Percentiles rank a stretch among this genome's conserved stretches.
phyloP scores from a whole-genome alignment of 2,888 invertebrate species.

The Altica lythri region DNA sequence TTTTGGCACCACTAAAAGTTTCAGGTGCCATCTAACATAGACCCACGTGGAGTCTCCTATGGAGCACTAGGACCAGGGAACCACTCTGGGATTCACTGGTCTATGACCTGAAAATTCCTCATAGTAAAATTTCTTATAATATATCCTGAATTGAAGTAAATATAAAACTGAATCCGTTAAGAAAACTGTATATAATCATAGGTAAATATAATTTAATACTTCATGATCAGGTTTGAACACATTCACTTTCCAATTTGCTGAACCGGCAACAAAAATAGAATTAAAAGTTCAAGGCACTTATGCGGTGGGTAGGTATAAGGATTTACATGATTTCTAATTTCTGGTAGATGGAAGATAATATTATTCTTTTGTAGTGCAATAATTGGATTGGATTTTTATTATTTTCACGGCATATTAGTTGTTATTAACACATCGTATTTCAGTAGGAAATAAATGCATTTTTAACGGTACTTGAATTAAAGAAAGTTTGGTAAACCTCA shows the following conservation, averaged over 20 bases:
- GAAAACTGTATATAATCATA: no score
- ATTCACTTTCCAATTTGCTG: slow-evolving; percentile 34
- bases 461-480: background rate
- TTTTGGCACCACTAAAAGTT: no score
- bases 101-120: no score
- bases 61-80: no score
- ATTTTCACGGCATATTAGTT: background rate
- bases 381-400: slow-evolving; percentile 3
- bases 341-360: slow-evolving; percentile 1
- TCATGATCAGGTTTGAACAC: slow-evolving; percentile 28
- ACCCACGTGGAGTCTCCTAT: no score
- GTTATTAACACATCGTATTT: background rate
- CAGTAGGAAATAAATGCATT: background rate
- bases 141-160: no score
- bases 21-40: no score
- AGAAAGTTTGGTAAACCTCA: no score
- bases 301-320: slow-evolving; percentile 28
- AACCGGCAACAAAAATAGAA: slow-evolving; percentile 31
- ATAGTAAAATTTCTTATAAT: no score
- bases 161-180: no score
- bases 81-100: no score
- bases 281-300: slow-evolving; percentile 36
- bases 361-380: slow-evolving; percentile 7
- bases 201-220: slow-evolving; percentile 19
- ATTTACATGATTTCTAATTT: slow-evolving; percentile 26